Conservation (phyloP, 2,113 vertebrate species). For the Ageneiosus marmoratus region DNA sequence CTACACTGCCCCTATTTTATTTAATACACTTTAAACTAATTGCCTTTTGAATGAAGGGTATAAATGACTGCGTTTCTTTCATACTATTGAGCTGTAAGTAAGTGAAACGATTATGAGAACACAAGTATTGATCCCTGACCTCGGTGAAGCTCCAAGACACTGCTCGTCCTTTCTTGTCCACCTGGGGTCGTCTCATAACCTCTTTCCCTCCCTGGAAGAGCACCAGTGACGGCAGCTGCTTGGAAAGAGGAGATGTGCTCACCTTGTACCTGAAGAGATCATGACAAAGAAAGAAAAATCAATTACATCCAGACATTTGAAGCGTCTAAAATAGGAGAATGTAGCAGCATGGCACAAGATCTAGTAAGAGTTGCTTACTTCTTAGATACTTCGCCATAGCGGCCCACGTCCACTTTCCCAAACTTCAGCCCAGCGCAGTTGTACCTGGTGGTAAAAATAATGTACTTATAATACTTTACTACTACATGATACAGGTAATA, state of each 20-base stretch:
- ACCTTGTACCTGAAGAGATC: constrained; percentile 83
- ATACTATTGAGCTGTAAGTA: not conserved
- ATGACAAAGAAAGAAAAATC: not conserved
- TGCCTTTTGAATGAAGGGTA: not conserved
- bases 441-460: constrained; percentile 72
- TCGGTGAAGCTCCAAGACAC: constrained; percentile 97
- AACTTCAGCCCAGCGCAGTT: constrained; percentile 89
- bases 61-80: not conserved
- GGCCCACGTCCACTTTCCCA: constrained; percentile 91
- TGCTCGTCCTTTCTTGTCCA: constrained; percentile 91
- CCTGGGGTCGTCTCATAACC: constrained; percentile 87
- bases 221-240: constrained; percentile 92
- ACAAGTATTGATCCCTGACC: constrained; percentile 65
- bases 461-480: not conserved
- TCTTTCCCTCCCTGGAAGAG: constrained; percentile 91
- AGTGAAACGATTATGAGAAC: not conserved
- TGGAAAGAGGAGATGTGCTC: constrained; percentile 88
- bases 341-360: not conserved
- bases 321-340: not conserved
- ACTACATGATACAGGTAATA: not conserved
- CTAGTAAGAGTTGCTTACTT: constrained; percentile 69
- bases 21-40: not conserved
- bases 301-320: not conserved
- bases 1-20: not conserved
- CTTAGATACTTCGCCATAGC: constrained; percentile 87